phyloP scores from a whole-genome alignment of 2,888 invertebrate genomes.

The Pediacus dermestoides region DNA sequence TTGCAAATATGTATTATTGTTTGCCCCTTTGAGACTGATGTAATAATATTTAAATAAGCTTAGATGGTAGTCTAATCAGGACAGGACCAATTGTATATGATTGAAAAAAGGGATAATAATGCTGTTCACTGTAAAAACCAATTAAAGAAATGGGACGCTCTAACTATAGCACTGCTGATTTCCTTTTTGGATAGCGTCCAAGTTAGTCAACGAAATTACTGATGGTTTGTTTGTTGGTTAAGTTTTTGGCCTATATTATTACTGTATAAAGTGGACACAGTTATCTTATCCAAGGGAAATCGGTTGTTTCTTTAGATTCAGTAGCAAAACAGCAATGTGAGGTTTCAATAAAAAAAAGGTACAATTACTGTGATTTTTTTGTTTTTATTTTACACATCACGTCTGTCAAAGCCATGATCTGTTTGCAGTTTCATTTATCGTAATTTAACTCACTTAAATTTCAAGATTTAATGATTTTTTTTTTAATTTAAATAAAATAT shows the following conservation, averaged over 20 bases:
- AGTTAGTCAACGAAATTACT: slow-evolving; percentile 20
- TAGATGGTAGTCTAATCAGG: slow-evolving; percentile 37
- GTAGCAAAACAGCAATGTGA: no score
- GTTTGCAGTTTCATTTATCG: no score
- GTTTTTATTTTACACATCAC: no score
- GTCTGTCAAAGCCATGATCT: no score
- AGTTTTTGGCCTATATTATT: slow-evolving; percentile 21
- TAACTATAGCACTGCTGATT: slow-evolving; percentile 18
- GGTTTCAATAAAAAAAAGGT: no score
- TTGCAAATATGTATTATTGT: slow-evolving; percentile 46
- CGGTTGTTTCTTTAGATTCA: slow-evolving; percentile 26
- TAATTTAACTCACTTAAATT: no score
- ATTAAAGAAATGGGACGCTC: slow-evolving; percentile 22
- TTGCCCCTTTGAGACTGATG: slow-evolving; percentile 52
- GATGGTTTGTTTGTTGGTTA: slow-evolving; percentile 7
- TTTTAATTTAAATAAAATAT: no score
- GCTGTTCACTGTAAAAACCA: slow-evolving; percentile 6
- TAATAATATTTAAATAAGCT: slow-evolving; percentile 40
- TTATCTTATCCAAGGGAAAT: no score
- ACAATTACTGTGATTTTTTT: no score
- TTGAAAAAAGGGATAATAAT: no score
- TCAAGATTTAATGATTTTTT: no score
- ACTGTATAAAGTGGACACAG: no score
- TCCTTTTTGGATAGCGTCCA: slow-evolving; percentile 2
- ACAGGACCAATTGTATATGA: slow-evolving; percentile 35